Evolutionary conservation across 2,888 invertebrate genomes (phyloP), one percentile per base, ranked within the genome.

Genomic region (Gisinianus flammeolus): DNA sequence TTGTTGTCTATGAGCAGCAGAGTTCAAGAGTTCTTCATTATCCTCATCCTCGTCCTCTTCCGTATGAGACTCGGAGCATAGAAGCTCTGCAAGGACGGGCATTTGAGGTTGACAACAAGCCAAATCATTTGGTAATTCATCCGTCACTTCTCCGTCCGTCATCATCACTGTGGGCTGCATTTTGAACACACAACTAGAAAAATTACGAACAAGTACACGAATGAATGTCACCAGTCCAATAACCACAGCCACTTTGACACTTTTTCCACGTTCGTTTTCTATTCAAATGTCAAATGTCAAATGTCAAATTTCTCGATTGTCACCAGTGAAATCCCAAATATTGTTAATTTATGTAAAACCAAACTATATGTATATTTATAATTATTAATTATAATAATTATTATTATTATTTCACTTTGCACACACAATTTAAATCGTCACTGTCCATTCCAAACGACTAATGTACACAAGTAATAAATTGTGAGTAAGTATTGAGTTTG

Each of bases 31-130:
- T 1, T 44, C 44, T 26, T 62, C 24, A 28, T 62, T 4, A 1
- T 62, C 12, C 28, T 62, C 2, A 2, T 62, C 24, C 62, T 82
- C 82, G 24, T 80, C 81, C 71, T 81, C 82, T 2, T 82, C 72
- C 64, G 79, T 79, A 12, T 58, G 74, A n/a, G 31, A 24, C 71
- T 84, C 84, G 0, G 85, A 83, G 76, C 85, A 85, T n/a, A 85
- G 69, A 10, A 85, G 80, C 68, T 85, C 85, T 0, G 85, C 85
- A 75, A 85, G 78, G 12, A 85, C 80, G 10, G 85, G 85, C 33
- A 83, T 76, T 78, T 81, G 82, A 2, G 83, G 82, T 67, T 84
- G 84, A 77, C 84, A 84, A 73, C 81, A 84, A 1, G 84, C 81
- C 24, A 83, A 79, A 76, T 84, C 82, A 69, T 70, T 74, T 19